Base-by-base conservation (phyloP, 2,797 vertebrate species). In the Catostomus latipinnis region DNA sequence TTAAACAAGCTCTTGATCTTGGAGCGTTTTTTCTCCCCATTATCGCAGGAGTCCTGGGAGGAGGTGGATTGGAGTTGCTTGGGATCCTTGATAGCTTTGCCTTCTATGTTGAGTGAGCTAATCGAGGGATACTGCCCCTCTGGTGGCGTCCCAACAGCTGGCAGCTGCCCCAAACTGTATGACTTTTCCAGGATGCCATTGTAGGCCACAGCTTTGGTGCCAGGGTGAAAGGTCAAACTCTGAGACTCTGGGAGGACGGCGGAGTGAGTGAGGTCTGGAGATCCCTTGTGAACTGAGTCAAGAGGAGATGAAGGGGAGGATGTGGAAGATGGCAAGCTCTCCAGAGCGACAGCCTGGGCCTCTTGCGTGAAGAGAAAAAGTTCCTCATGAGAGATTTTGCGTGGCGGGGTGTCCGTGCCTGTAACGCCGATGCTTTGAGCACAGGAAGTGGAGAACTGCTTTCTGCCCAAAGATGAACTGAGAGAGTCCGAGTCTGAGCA, bases 1-100 rank as follows among this genome's bases (percentile, higher is more conserved):
- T 97, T 99, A 91, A 99, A 98, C 90, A 99, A 93, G 89, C 92
- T 97, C 94, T 97, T 99, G 80, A 99, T 95, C 95, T 98, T 99
- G 5, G 96, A 93, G 92, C 97, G 97, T 94, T 97, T 99, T 92
- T 96, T 98, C 90, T 99, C 96, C 43, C 96, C 95, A 4, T 97
- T 97, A 83, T 97, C 96, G 84, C 91, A 95, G 74, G 96, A 95
- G 93, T 98, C 97, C 88, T 96, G 96, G 74, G 96, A 95, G 90
- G 95, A 95, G 90, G 34, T 34, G 34, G 34, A 34, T 34, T 94
- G 95, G 84, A 96, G 93, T 16, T 81, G 82, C 91, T 96, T 95
- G 81, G 94, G 87, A 76, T 97, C 96, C 76, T 94, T 94, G 57
- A 90, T 91, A 63, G 93, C 75, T 87, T 94, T 96, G 69, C 91